Percentiles rank a stretch among this genome's conserved stretches.
Evolutionary conservation across 2,113 vertebrate species (phyloP).

Genomic region (Galbula dea): DNA sequence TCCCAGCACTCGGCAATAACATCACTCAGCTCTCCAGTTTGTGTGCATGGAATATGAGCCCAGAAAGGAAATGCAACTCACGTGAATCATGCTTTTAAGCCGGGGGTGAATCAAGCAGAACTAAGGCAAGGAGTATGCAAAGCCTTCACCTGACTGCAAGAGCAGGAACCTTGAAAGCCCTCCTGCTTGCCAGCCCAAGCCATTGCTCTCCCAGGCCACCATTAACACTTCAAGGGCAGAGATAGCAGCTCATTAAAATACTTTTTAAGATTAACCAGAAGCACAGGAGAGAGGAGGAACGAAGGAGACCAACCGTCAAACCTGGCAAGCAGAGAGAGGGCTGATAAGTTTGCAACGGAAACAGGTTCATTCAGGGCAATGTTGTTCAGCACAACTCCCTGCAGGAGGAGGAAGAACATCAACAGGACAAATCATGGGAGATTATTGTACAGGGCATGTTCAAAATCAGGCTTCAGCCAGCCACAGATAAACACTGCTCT

Average conservation of each 20-base stretch:
- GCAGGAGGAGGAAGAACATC: background rate
- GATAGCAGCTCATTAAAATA: background rate
- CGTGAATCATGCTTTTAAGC: background rate
- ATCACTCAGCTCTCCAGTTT: background rate
- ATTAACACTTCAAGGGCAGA: background rate
- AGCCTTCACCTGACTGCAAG: background rate
- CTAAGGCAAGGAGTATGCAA: background rate
- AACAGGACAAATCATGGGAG: background rate
- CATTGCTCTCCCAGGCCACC: background rate
- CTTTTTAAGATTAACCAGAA: background rate
- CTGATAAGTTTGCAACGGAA: background rate
- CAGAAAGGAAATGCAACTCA: background rate
- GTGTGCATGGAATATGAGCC: background rate
- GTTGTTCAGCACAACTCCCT: background rate
- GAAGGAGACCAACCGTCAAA: background rate
- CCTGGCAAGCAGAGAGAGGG: background rate
- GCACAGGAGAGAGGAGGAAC: background rate
- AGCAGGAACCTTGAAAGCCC: background rate
- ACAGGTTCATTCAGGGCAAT: background rate
- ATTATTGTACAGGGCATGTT: background rate
- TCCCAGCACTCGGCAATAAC: background rate
- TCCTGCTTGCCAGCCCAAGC: background rate
- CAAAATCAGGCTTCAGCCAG: background rate
- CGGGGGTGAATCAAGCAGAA: constrained; percentile 19
- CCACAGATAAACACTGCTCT: constrained; percentile 31